Conservation (phyloP, 2,113 vertebrate genomes). For the Cinclus cinclus region DNA sequence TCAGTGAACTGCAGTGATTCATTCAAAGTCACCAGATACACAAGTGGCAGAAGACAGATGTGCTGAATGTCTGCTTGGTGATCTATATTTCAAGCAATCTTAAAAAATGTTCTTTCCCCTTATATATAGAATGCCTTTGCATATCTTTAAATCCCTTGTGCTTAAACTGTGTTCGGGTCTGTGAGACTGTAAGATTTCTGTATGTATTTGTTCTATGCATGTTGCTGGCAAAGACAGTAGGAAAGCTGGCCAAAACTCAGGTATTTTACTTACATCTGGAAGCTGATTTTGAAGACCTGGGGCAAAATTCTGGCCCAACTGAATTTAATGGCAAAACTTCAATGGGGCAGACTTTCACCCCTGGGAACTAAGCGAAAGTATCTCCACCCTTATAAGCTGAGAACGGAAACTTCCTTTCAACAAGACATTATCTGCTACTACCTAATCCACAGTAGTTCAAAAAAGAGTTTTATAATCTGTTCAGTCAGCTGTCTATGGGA, state of each 20-base stretch:
- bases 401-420: constrained; percentile 43
- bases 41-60: not conserved
- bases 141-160: not conserved
- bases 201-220: not conserved
- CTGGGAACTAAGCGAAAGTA: constrained; percentile 26
- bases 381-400: constrained; percentile 37
- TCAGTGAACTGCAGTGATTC: not conserved
- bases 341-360: constrained; percentile 40
- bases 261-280: constrained; percentile 54
- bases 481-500: not conserved
- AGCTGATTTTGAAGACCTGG: constrained; percentile 38
- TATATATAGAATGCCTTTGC: not conserved
- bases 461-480: not conserved
- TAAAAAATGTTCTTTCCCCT: not conserved
- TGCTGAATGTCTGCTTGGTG: not conserved
- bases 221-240: not conserved
- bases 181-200: not conserved
- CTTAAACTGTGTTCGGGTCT: not conserved
- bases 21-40: not conserved
- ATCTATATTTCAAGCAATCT: not conserved
- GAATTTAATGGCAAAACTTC: constrained; percentile 45
- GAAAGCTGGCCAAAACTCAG: constrained; percentile 26
- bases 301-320: not conserved
- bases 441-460: not conserved
- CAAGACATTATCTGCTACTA: not conserved